phyloP scores from a whole-genome alignment of 2,113 vertebrate species.

The Zosterops lateralis region DNA sequence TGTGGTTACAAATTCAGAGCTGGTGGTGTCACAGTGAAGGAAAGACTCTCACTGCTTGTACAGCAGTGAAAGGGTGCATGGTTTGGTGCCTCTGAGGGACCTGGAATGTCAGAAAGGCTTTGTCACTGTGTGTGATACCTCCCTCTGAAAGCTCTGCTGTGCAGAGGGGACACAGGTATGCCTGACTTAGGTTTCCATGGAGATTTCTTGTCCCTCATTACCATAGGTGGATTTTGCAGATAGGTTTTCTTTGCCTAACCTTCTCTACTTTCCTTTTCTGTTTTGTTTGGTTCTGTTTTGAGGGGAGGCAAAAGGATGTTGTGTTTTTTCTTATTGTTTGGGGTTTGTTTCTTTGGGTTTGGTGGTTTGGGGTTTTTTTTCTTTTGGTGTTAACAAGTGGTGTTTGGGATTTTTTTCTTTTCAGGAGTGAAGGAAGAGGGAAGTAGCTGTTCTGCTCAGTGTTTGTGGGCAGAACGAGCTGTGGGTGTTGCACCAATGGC shows the following conservation, averaged over 20 bases:
- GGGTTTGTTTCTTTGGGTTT: not conserved
- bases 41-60: not conserved
- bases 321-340: not conserved
- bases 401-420: not conserved
- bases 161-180: not conserved
- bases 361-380: not conserved
- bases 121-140: not conserved
- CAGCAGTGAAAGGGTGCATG: not conserved
- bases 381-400: not conserved
- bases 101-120: not conserved
- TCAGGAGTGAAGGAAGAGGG: not conserved
- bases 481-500: not conserved
- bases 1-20: not conserved
- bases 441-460: not conserved
- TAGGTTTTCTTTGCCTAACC: not conserved
- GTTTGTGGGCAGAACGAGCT: not conserved
- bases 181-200: slow-evolving; percentile 64
- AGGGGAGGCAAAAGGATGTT: not conserved
- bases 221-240: not conserved
- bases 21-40: not conserved
- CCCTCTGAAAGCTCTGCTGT: not conserved
- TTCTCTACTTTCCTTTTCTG: not conserved
- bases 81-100: not conserved
- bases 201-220: slow-evolving; percentile 38
- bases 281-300: not conserved